A percentile compares a stretch with the other conserved stretches of the same genome.
Evolutionary conservation across 2,113 vertebrate species (phyloP).

Genomic region (Chaetura pelagica): DNA sequence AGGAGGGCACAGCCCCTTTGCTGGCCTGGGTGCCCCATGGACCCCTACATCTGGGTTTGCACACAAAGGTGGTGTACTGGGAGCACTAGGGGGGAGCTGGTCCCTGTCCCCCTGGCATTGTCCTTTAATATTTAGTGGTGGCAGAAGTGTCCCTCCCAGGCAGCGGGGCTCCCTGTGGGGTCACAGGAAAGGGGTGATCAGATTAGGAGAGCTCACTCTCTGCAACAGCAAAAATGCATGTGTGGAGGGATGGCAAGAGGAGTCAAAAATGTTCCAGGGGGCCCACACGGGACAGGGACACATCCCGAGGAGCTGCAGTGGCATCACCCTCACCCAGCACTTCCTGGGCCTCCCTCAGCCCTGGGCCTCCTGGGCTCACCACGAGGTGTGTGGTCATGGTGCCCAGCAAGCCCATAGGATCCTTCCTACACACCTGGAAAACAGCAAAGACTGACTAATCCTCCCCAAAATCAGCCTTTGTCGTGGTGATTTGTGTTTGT

Average conservation of each 20-base stretch:
- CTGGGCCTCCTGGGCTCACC: not conserved
- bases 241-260: constrained; percentile 65
- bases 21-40: not conserved
- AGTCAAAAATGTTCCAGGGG: fast-evolving
- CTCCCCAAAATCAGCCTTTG: not conserved
- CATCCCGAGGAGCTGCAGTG: fast-evolving
- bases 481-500: not conserved
- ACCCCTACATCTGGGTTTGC: not conserved
- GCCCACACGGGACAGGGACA: not conserved
- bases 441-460: not conserved
- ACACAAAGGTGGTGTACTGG: not conserved
- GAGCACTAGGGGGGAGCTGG: not conserved
- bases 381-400: fast-evolving
- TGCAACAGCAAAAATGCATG: constrained; percentile 63
- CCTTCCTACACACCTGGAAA: constrained; percentile 39
- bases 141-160: constrained; percentile 71
- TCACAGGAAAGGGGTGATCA: constrained; percentile 32
- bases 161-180: not conserved
- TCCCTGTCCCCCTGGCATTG: not conserved
- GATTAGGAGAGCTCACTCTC: constrained; percentile 28
- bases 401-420: not conserved
- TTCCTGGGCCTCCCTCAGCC: not conserved
- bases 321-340: fast-evolving
- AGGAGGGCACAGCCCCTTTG: not conserved
- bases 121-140: constrained; percentile 76